Percentiles rank a stretch among this genome's conserved stretches.
These are phyloP conservation scores for Leptocoma aspasia DNA, from an alignment of 2,113 vertebrate genomes.

Conservation along the genomic window DNA sequence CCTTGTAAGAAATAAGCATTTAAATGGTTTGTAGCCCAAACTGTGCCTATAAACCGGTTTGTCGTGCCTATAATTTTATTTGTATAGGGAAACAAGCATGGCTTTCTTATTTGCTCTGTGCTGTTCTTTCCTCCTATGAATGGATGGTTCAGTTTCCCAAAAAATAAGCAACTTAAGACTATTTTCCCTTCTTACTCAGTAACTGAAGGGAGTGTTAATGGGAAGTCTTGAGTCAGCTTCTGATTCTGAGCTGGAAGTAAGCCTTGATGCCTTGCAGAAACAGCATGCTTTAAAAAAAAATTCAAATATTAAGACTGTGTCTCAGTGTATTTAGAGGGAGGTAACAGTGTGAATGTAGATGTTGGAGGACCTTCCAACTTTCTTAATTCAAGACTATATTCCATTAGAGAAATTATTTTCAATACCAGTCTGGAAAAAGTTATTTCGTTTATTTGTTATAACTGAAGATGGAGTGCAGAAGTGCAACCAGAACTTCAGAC, in stretches of 20 bases:
- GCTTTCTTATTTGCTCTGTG: not conserved
- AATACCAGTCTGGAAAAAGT: not conserved
- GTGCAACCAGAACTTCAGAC: not conserved
- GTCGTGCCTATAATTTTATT: not conserved
- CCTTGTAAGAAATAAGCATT: not conserved
- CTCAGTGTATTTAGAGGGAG: not conserved
- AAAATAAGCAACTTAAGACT: not conserved
- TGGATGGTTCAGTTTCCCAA: not conserved
- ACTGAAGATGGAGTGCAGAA: rapidly evolving
- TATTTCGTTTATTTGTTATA: not conserved
- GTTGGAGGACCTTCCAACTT: not conserved
- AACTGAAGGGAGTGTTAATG: not conserved
- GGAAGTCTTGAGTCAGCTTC: not conserved
- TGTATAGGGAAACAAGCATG: not conserved
- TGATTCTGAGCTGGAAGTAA: not conserved
- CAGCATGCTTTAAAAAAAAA: not conserved
- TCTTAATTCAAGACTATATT: not conserved
- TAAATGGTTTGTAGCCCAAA: not conserved
- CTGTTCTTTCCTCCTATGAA: not conserved
- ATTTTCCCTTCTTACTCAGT: not conserved
- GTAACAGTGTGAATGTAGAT: not conserved
- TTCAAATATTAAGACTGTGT: not conserved
- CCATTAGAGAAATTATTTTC: not conserved
- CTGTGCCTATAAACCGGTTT: not conserved
- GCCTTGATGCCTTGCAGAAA: not conserved